A percentile compares a stretch with the other conserved stretches of the same genome.
phyloP scores from a whole-genome alignment of 2,113 vertebrate species.

The Physeter macrocephalus region DNA sequence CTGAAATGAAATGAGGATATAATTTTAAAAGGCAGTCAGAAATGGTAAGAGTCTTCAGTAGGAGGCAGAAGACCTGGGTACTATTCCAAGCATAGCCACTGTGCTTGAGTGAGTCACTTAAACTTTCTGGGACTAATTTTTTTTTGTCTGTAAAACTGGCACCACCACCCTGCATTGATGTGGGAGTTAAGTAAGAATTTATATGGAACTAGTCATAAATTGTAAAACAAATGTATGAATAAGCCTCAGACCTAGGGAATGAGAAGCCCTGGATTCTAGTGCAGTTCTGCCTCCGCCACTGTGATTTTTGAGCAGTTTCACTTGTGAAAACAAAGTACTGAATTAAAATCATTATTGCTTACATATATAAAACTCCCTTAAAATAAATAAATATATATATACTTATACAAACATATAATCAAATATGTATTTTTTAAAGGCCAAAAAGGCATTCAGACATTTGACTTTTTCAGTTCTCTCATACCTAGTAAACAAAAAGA shows the following conservation, averaged over 20 bases:
- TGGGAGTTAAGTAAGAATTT: neutral
- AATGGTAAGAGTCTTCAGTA: neutral
- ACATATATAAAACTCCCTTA: neutral
- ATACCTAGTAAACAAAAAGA: neutral
- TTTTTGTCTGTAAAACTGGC: neutral
- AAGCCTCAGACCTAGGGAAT: neutral
- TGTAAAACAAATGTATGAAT: slow-evolving; percentile 39
- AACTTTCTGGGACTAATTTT: slow-evolving; percentile 23
- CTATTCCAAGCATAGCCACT: slow-evolving; percentile 4
- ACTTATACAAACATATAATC: neutral
- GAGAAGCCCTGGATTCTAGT: neutral
- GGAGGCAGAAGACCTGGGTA: neutral
- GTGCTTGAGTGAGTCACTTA: slow-evolving; percentile 22
- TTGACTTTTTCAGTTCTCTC: neutral
- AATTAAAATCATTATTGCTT: neutral
- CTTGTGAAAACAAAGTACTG: neutral
- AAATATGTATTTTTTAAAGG: neutral
- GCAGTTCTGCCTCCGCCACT: neutral
- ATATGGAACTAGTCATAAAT: slow-evolving; percentile 6
- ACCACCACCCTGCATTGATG: neutral
- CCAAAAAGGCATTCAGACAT: neutral
- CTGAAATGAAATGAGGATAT: slow-evolving; percentile 67
- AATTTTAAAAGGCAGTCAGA: slow-evolving; percentile 27
- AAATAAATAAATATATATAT: neutral
- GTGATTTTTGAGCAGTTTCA: neutral